Evolutionary conservation across 2,797 vertebrate species (phyloP).

Genomic region (Chelonia mydas): DNA sequence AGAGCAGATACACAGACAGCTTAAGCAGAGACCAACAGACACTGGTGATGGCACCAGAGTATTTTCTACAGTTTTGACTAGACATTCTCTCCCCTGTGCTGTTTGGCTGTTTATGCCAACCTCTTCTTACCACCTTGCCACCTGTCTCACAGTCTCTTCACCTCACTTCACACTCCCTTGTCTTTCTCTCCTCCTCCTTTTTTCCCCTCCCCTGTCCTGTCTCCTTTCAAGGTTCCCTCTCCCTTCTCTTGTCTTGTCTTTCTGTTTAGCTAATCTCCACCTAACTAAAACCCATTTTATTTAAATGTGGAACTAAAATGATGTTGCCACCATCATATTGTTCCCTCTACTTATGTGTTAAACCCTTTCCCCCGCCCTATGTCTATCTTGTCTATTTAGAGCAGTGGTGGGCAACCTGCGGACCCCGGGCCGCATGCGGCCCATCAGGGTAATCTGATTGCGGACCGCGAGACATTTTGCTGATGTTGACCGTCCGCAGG

Average conservation of each 20-base stretch:
- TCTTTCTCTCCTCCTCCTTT: not conserved
- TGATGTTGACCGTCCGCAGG: too few species aligned
- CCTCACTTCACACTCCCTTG: not conserved
- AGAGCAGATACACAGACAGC: slow-evolving; percentile 41
- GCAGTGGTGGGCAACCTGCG: too few species aligned
- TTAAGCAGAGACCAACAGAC: slow-evolving; percentile 36
- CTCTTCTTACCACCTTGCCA: slow-evolving; percentile 10
- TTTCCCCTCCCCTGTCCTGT: not conserved
- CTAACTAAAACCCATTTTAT: slow-evolving; percentile 51
- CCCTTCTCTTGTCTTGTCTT: slow-evolving; percentile 1
- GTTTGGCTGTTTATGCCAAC: not conserved
- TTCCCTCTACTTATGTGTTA: slow-evolving; percentile 54
- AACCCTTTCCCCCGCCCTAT: not conserved
- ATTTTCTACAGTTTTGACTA: not conserved
- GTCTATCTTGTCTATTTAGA: not conserved
- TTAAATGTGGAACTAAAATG: slow-evolving; percentile 62
- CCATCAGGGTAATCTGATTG: too few species aligned
- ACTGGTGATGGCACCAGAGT: slow-evolving; percentile 32
- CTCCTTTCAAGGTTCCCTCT: slow-evolving; percentile 15
- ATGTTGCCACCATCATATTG: slow-evolving; percentile 40
- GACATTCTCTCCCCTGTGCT: slow-evolving; percentile 32
- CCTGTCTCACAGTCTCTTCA: not conserved
- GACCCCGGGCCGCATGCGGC: too few species aligned
- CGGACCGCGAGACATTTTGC: too few species aligned
- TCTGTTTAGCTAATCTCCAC: slow-evolving; percentile 40